Conservation (phyloP, 2,888 invertebrate genomes). For the Nemurella pictetii region DNA sequence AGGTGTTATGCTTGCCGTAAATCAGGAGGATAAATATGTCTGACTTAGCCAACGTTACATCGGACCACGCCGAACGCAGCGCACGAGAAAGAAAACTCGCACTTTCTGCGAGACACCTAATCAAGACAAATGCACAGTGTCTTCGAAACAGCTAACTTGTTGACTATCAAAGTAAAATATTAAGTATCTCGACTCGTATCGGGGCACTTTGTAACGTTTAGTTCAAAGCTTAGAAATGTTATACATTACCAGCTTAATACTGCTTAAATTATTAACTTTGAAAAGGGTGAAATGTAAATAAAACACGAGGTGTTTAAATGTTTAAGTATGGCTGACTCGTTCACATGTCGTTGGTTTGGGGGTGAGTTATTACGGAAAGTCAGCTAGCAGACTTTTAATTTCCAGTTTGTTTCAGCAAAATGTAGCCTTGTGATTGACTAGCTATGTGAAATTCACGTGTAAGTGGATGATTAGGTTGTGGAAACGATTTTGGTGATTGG, state of each 20-base stretch:
- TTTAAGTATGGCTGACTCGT: no score
- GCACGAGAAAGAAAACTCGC: no score
- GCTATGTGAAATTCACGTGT: no score
- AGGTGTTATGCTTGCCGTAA: neutral
- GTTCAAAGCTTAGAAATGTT: neutral
- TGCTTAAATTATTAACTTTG: neutral
- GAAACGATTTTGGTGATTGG: no score
- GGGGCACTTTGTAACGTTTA: neutral
- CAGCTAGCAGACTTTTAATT: no score
- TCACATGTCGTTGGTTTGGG: no score
- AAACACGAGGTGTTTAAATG: neutral
- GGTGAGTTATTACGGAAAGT: no score
- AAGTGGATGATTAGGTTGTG: no score
- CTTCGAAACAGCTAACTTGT: neutral
- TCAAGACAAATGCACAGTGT: neutral
- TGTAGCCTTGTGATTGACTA: no score
- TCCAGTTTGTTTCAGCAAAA: no score
- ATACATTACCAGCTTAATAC: neutral
- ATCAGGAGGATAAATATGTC: neutral
- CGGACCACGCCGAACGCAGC: neutral
- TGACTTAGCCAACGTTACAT: neutral
- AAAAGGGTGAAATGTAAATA: neutral
- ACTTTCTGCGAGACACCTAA: neutral
- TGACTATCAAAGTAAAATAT: neutral
- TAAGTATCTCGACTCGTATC: neutral